phyloP scores from a whole-genome alignment of 2,113 vertebrate species.

The Columba livia region DNA sequence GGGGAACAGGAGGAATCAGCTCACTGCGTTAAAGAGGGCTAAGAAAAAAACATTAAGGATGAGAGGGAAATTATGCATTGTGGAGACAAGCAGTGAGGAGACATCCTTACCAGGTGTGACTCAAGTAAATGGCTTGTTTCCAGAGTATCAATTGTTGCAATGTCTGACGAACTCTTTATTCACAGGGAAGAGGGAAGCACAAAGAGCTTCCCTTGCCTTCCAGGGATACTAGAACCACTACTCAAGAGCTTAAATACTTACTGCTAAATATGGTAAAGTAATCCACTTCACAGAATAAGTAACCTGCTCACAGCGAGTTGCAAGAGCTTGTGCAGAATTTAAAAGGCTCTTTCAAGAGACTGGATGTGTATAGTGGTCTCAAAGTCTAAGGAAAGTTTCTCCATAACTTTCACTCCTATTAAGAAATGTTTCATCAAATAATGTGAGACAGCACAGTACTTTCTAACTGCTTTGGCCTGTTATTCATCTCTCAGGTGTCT shows the following conservation, averaged over 20 bases:
- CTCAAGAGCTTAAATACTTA: conserved; percentile 7
- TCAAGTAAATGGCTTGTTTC: not conserved
- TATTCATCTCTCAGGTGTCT: not conserved
- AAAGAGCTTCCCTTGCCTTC: not conserved
- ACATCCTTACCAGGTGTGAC: not conserved
- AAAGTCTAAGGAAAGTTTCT: not conserved
- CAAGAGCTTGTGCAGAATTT: not conserved
- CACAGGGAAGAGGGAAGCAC: not conserved
- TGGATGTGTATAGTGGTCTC: not conserved
- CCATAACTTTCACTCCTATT: not conserved
- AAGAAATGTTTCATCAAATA: not conserved
- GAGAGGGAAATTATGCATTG: not conserved
- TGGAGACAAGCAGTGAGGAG: not conserved
- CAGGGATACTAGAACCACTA: not conserved
- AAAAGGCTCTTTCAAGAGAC: not conserved
- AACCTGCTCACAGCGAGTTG: not conserved
- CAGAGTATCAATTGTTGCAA: not conserved
- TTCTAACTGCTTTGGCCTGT: not conserved
- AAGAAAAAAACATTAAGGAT: not conserved
- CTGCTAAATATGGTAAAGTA: conserved; percentile 14
- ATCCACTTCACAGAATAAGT: not conserved
- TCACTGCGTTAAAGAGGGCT: not conserved
- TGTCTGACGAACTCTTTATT: not conserved
- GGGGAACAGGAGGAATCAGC: not conserved
- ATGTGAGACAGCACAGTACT: not conserved